Evolutionary conservation across 2,113 vertebrate genomes (phyloP).

Genomic region (Tiliqua scincoides): DNA sequence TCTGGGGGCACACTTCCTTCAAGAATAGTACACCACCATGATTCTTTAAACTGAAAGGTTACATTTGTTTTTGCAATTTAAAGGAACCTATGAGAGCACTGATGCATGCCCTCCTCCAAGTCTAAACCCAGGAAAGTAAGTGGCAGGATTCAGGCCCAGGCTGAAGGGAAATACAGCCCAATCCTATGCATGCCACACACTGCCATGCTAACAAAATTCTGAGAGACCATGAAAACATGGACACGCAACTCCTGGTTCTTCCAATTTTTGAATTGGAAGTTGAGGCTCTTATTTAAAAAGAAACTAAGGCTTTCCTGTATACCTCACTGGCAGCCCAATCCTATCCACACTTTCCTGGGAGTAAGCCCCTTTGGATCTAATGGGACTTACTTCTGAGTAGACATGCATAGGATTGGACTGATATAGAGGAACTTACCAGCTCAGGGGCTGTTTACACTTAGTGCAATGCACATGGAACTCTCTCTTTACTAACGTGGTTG

Average conservation of each 20-base stretch:
- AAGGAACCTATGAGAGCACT: neutral
- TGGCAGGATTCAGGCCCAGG: no score
- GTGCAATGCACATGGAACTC: neutral
- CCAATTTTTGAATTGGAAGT: no score
- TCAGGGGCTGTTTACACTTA: neutral
- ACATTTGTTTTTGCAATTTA: neutral
- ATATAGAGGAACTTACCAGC: no score
- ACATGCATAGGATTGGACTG: no score
- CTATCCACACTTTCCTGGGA: no score
- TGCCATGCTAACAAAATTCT: neutral
- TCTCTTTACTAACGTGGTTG: neutral
- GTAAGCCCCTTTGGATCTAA: no score
- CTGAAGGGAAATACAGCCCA: neutral
- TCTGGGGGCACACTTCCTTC: neutral
- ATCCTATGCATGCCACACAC: no score
- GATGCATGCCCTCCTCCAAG: neutral
- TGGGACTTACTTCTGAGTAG: no score
- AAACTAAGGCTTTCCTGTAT: neutral
- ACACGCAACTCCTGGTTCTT: neutral
- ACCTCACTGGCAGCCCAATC: no score
- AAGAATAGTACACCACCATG: no score
- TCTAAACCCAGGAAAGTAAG: neutral
- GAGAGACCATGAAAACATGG: neutral
- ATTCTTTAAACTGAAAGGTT: neutral
- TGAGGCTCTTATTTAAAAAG: neutral